A percentile compares a stretch with the other conserved stretches of the same genome.
Evolutionary conservation across 92 coral and sea anemone species (phyloP).

Genomic region (Montipora capitata): DNA sequence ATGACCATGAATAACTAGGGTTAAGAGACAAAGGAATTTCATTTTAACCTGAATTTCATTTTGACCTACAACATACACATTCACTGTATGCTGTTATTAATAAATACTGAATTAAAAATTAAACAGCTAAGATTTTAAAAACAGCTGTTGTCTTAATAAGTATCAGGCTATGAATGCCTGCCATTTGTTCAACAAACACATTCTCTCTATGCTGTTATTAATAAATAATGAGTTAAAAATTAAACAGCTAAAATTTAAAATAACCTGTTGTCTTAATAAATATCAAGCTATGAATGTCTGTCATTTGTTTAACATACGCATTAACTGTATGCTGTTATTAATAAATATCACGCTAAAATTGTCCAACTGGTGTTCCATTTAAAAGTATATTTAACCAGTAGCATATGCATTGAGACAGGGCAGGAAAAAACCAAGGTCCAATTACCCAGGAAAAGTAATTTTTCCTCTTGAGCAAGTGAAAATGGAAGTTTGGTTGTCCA

Average conservation of each 20-base stretch:
- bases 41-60: conserved; percentile 15
- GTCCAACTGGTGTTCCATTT: conserved; percentile 20
- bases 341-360: conserved; percentile 12
- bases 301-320: conserved; percentile 1
- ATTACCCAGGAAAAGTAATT: conserved; percentile 47
- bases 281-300: conserved; percentile 11
- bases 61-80: conserved; percentile 23
- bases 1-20: conserved; percentile 13
- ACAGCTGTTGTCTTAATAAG: conserved; percentile 2
- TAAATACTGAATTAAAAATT: conserved; percentile 8
- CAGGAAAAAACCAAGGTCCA: conserved; percentile 19
- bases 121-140: conserved; percentile 13
- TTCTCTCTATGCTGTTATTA: conserved; percentile 21
- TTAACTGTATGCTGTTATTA: conserved; percentile 11
- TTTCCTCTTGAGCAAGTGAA: conserved; percentile 44
- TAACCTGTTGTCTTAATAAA: neutral
- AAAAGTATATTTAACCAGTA: conserved; percentile 16
- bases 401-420: conserved; percentile 14
- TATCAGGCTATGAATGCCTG: conserved; percentile 12
- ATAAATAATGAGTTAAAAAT: too few species aligned
- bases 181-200: conserved; percentile 1
- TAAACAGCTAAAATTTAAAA: neutral
- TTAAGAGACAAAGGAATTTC: neutral
- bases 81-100: conserved; percentile 19
- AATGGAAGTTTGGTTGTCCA: conserved; percentile 60